phyloP scores from a whole-genome alignment of 2,888 invertebrate species.

The Phaedon cochleariae region DNA sequence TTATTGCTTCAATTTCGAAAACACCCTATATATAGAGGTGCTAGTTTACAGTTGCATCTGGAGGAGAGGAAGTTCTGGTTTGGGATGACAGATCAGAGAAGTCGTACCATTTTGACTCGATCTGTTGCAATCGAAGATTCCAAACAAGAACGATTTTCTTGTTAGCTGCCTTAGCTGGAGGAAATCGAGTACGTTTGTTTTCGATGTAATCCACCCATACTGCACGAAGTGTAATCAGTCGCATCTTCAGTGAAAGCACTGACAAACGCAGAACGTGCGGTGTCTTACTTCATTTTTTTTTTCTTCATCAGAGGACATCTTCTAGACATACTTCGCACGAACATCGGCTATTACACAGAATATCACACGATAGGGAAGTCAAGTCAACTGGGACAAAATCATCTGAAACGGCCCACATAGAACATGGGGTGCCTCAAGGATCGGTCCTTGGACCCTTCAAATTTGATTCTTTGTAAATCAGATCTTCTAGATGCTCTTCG shows the following conservation, averaged over 20 bases:
- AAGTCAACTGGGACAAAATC: background rate
- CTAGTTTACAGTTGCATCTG: too few relatives aligned
- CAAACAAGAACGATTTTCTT: too few relatives aligned
- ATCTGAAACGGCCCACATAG: background rate
- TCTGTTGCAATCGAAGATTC: too few relatives aligned
- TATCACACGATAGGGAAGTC: background rate
- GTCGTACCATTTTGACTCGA: too few relatives aligned
- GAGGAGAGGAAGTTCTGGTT: too few relatives aligned
- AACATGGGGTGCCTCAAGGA: background rate
- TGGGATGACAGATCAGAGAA: too few relatives aligned
- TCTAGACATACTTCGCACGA: constrained; percentile 21
- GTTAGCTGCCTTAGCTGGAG: too few relatives aligned
- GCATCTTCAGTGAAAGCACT: constrained; percentile 27
- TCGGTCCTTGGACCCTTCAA: background rate
- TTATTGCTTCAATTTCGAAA: too few relatives aligned
- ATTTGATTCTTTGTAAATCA: too few relatives aligned
- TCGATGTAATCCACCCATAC: constrained; percentile 26
- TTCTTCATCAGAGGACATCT: constrained; percentile 18
- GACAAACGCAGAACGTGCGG: constrained; percentile 5
- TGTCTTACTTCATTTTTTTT: constrained; percentile 13
- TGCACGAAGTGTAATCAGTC: constrained; percentile 25
- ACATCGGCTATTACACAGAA: constrained; percentile 11
- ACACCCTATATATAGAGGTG: too few relatives aligned
- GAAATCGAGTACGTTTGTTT: background rate
- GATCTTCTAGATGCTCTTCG: too few relatives aligned